phyloP scores from a whole-genome alignment of 2,888 invertebrate species.

The Pristionchus maxplancki region DNA sequence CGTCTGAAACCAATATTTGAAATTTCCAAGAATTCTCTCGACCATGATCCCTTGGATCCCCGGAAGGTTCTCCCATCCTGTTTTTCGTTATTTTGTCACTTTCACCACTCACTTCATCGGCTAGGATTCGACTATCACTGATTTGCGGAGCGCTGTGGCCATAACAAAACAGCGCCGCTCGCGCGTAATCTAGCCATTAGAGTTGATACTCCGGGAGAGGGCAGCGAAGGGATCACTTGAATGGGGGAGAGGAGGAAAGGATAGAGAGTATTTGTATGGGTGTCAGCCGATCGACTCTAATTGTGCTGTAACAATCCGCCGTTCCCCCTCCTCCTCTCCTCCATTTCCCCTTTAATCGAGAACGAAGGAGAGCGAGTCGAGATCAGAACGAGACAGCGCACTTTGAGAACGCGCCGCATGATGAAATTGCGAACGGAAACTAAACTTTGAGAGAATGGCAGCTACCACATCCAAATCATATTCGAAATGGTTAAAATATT shows the following conservation, averaged over 20 bases:
- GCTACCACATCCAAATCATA: not conserved
- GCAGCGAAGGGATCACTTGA: not conserved
- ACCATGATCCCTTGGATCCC: not conserved
- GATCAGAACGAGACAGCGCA: slow-evolving; percentile 36
- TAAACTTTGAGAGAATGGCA: not conserved
- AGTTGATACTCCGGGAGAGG: not conserved
- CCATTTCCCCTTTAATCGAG: not conserved
- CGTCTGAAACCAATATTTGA: not conserved
- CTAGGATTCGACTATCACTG: slow-evolving; percentile 45
- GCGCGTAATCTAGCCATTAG: slow-evolving; percentile 47
- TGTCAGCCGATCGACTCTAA: slow-evolving; percentile 45
- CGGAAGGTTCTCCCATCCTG: not conserved
- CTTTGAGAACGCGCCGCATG: not conserved
- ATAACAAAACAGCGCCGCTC: slow-evolving; percentile 33
- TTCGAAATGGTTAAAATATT: not conserved
- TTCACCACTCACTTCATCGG: slow-evolving; percentile 26
- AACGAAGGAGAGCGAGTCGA: slow-evolving; percentile 9
- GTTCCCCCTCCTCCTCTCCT: not conserved
- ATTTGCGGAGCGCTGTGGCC: not conserved
- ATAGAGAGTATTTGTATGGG: slow-evolving; percentile 30
- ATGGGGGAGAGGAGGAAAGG: not conserved
- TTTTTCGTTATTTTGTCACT: slow-evolving; percentile 37
- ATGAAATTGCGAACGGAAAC: not conserved
- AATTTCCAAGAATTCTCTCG: too few species aligned
- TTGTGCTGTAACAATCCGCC: slow-evolving; percentile 41